A percentile compares a stretch with the other conserved stretches of the same genome.
Evolutionary conservation across 2,888 invertebrate genomes (phyloP).

Genomic region (Colostygia pectinataria): DNA sequence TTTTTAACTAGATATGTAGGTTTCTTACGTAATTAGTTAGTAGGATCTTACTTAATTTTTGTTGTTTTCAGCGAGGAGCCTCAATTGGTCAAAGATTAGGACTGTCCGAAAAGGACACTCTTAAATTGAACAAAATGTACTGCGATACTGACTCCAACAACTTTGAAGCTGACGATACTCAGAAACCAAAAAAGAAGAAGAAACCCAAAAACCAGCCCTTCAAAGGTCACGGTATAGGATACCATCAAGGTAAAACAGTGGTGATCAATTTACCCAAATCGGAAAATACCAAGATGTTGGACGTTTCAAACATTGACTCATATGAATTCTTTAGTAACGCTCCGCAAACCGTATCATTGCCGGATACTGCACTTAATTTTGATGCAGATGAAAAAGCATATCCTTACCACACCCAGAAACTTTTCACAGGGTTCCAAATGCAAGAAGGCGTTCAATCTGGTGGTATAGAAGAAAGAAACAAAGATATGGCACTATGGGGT

Average conservation of each 20-base stretch:
- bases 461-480: slow-evolving; percentile 12
- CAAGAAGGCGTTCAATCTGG: slow-evolving; percentile 1
- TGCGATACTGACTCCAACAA: slow-evolving; percentile 64
- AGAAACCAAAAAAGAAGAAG: slow-evolving; percentile 56
- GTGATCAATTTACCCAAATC: slow-evolving; percentile 68
- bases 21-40: too few relatives aligned
- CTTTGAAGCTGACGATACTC: slow-evolving; percentile 47
- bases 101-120: slow-evolving; percentile 81
- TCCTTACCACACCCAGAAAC: slow-evolving; percentile 38
- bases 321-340: slow-evolving; percentile 73
- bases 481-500: slow-evolving; percentile 10
- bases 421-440: slow-evolving; percentile 26
- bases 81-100: slow-evolving; percentile 82
- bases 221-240: slow-evolving; percentile 73
- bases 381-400: slow-evolving; percentile 55
- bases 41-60: background rate
- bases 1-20: background rate
- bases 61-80: slow-evolving; percentile 57
- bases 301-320: slow-evolving; percentile 53
- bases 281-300: slow-evolving; percentile 58
- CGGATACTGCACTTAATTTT: slow-evolving; percentile 56
- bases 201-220: slow-evolving; percentile 68
- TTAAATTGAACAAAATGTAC: slow-evolving; percentile 84
- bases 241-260: slow-evolving; percentile 78
- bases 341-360: slow-evolving; percentile 63